Base-by-base conservation (phyloP, 1,140 invertebrate genomes). In the Hylyphantes graminicola region DNA sequence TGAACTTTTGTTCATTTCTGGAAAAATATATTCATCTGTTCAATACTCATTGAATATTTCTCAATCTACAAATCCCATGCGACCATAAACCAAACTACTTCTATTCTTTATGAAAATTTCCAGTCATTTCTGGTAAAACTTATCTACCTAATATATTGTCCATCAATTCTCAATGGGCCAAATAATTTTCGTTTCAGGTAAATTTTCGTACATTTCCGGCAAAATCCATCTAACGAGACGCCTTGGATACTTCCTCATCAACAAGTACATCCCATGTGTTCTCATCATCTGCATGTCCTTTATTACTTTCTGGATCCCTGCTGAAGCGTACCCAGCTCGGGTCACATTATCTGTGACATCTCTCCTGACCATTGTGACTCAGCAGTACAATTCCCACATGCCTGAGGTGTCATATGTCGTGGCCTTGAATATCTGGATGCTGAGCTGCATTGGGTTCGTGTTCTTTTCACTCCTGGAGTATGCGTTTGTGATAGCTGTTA, bases 401-500 rank as follows among this genome's bases (percentile, higher is more conserved):
- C 83, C 88, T 15, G 83, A 83, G 64, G 91, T 92, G 0, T 91
- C 91, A 0, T 92, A 92, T 76, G 88, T 92, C 3, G 92, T 92
- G 87, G 91, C 91, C 13, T 89, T 92, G 80, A 90, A 92, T 87
- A 89, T 92, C 5, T 92, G 91, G 91, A 91, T 90, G 89, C 89
- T 89, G 19, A 88, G 88, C 15, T 96, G 95, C 87, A 95, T 96
- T 92, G 92, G 95, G 73, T 96, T 95, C 78, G 95, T 96, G 5
- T 96, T 96, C 88, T 93, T 94, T 1, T 94, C 95, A 8, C 90
- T 96, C 10, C 93, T 94, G 50, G 95, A 96, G 90, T 96, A 96
- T 88, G 94, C 95, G 0, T 93, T 96, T 19, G 94, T 97, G n/a
- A 97, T 96, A 89, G 95, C 96, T 89, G 96, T 95, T 89, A 96